phyloP scores from a whole-genome alignment of 2,797 vertebrate genomes.

The Oceanodroma leucorhoa region DNA sequence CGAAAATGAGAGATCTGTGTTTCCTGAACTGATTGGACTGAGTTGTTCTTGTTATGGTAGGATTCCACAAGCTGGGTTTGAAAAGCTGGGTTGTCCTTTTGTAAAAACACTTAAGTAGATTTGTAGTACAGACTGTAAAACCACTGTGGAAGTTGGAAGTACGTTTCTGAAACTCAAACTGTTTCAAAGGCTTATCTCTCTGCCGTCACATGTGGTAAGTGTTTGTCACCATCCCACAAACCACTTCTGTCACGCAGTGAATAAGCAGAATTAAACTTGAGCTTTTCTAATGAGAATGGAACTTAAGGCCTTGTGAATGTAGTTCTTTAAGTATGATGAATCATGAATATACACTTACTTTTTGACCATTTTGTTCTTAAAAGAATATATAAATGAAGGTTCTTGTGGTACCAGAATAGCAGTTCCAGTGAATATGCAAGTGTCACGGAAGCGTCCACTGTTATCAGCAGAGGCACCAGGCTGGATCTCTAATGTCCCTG shows the following conservation, averaged over 20 bases:
- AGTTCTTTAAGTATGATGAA: neutral
- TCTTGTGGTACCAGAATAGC: neutral
- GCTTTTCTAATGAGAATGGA: conserved; percentile 49
- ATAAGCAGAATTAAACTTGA: conserved; percentile 69
- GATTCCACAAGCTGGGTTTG: neutral
- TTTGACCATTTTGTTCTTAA: neutral
- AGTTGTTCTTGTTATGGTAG: neutral
- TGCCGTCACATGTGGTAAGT: conserved; percentile 68
- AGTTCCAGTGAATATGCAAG: neutral
- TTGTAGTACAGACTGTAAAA: conserved; percentile 51
- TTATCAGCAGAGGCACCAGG: neutral
- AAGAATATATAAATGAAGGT: neutral
- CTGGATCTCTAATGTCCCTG: neutral
- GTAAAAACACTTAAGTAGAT: conserved; percentile 21
- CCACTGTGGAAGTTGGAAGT: conserved; percentile 69
- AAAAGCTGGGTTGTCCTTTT: neutral
- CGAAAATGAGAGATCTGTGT: neutral
- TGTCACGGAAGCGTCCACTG: accelerated
- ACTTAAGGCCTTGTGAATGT: conserved; percentile 26
- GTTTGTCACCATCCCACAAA: conserved; percentile 68
- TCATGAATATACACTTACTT: neutral
- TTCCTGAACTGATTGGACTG: neutral
- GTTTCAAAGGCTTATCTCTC: conserved; percentile 68
- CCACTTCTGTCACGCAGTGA: conserved; percentile 70
- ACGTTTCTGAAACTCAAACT: conserved; percentile 64